Evolutionary conservation across 2,113 vertebrate genomes (phyloP), one percentile per base, ranked within the genome.

Genomic region (Centropus unirufus): DNA sequence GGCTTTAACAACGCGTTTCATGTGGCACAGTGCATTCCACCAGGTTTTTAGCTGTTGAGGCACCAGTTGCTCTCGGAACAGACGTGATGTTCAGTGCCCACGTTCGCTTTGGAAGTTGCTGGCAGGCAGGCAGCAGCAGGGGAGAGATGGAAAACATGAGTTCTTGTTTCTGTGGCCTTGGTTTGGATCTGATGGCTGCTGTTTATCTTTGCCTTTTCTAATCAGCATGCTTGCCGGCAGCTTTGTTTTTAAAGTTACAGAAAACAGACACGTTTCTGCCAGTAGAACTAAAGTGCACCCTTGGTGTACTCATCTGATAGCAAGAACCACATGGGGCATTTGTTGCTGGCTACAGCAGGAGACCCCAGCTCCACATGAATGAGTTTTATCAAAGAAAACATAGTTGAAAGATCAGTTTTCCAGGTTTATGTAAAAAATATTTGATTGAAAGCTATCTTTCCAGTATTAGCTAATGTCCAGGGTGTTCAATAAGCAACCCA

Each of bases 1-100:
- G 72, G 55, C 24, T 68, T 63, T 18, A 46, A 11, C 14, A 11
- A 8, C 39, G 49, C 27, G 1, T 32, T 58, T 27, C 0, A 2
- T 9, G 3, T 5, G 2, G 58, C 52, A 21, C 11, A 20, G 64
- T 0, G 1, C 4, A 4, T 12, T 64, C 52, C 34, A 23, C 26
- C 44, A 9, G 32, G 22, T 7, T 57, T 57, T 26, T 9, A 9
- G 44, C n/a, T 59, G 52, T 19, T 13, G 86, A 4, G 36, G 39
- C 21, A 8, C 6, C 14, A 14, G 46, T 10, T 39, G 26, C 59
- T 68, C 23, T 73, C 5, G 0, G 58, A 61, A 32, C 58, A 42
- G 77, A 21, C 1, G 2, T 36, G 34, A 8, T 0, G 3, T 30
- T 44, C 10, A 12, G 59, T 30, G 47, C 67, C 74, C 19, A 8